Evolutionary conservation across 2,888 invertebrate genomes (phyloP).

Genomic region (Drosophila austrosaltans): DNA sequence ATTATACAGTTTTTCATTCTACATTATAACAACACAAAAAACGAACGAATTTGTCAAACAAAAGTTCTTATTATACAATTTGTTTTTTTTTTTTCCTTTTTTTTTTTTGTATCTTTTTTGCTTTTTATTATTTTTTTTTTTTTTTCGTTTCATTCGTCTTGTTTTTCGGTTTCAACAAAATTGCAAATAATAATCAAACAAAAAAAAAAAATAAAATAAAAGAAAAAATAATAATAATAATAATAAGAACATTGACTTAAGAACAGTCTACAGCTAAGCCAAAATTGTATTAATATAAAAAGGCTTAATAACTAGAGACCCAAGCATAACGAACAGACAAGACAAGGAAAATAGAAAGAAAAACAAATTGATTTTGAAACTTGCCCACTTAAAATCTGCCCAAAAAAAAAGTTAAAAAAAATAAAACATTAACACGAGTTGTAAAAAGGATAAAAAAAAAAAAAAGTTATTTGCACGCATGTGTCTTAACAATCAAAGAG

Average conservation of each 20-base stretch:
- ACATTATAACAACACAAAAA: constrained; percentile 6
- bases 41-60: neutral
- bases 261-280: constrained; percentile 33
- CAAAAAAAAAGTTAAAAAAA: neutral
- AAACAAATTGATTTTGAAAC: neutral
- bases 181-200: constrained; percentile 17
- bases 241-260: constrained; percentile 27
- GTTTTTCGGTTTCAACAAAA: constrained; percentile 3
- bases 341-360: neutral
- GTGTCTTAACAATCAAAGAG: neutral
- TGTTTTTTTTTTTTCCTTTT: neutral
- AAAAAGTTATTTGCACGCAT: too few relatives aligned
- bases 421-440: neutral
- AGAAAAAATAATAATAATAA: constrained; percentile 27
- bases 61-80: neutral
- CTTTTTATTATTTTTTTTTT: neutral
- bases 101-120: neutral
- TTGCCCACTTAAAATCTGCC: constrained; percentile 41
- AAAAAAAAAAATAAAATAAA: constrained; percentile 19
- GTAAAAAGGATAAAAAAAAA: constrained; percentile 14
- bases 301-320: constrained; percentile 49
- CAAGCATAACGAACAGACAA: constrained; percentile 33
- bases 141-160: neutral
- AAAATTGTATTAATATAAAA: constrained; percentile 44
- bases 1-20: constrained; percentile 2